phyloP scores from a whole-genome alignment of 2,888 invertebrate species.

The Cheiracanthium punctorium region DNA sequence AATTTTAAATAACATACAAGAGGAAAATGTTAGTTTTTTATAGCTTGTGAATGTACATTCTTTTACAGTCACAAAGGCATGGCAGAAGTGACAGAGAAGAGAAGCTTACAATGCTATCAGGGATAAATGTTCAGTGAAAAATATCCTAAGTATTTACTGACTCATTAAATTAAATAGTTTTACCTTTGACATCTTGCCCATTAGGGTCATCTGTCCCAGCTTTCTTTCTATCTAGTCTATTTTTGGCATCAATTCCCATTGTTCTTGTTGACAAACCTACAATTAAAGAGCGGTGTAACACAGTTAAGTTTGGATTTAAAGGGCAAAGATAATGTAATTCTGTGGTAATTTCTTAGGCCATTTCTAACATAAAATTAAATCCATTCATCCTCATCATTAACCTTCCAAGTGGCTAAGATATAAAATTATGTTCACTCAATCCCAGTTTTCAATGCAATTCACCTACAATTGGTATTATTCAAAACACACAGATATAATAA shows the following conservation, averaged over 20 bases:
- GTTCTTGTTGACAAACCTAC: slow-evolving; percentile 67
- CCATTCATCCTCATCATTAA: too few relatives aligned
- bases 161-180: slow-evolving; percentile 35
- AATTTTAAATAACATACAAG: too few relatives aligned
- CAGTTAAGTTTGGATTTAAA: slow-evolving; percentile 23
- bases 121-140: too few relatives aligned
- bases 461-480: too few relatives aligned
- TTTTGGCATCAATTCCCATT: slow-evolving; percentile 69
- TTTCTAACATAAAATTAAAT: too few relatives aligned
- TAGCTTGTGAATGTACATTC: too few relatives aligned
- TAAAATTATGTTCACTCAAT: not conserved
- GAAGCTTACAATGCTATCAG: too few relatives aligned
- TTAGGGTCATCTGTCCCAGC: slow-evolving; percentile 62
- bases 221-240: slow-evolving; percentile 60
- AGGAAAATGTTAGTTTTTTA: too few relatives aligned
- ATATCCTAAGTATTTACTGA: not conserved
- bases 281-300: slow-evolving; percentile 66
- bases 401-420: not conserved
- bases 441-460: too few relatives aligned
- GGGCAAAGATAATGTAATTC: too few relatives aligned
- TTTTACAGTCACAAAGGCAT: not conserved
- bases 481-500: not conserved
- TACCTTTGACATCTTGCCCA: slow-evolving; percentile 51
- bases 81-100: slow-evolving; percentile 60
- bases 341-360: too few relatives aligned